A percentile compares a stretch with the other conserved stretches of the same genome.
phyloP scores from a whole-genome alignment of 2,113 vertebrate species.

The Spea bombifrons region DNA sequence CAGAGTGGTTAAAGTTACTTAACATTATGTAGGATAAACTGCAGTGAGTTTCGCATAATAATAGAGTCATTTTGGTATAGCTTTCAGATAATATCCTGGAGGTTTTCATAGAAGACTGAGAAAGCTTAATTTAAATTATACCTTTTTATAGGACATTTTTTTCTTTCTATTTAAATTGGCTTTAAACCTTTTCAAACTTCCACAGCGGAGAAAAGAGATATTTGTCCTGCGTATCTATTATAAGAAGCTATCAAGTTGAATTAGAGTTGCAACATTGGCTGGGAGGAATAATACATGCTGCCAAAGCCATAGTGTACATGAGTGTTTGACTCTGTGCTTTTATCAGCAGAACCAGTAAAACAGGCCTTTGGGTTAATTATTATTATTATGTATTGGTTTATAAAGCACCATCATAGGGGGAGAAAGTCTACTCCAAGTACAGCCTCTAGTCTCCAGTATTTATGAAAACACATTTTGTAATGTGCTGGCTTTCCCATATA shows the following conservation, averaged over 20 bases:
- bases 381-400: too few species aligned
- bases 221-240: neutral
- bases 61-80: conserved; percentile 42
- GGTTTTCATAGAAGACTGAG: conserved; percentile 33
- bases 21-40: conserved; percentile 46
- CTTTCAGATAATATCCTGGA: conserved; percentile 46
- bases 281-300: neutral
- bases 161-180: conserved; percentile 15
- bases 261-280: conserved; percentile 1
- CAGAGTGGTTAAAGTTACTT: conserved; percentile 46
- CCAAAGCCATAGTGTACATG: neutral
- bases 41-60: conserved; percentile 36
- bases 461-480: too few species aligned
- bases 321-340: neutral
- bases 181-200: conserved; percentile 9
- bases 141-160: conserved; percentile 16
- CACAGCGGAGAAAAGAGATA: neutral
- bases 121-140: conserved; percentile 27
- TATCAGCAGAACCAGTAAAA: too few species aligned
- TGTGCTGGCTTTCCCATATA: too few species aligned
- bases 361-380: too few species aligned
- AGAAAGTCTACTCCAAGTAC: too few species aligned
- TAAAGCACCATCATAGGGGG: too few species aligned
- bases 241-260: neutral
- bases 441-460: too few species aligned